phyloP scores from a whole-genome alignment of 1,140 invertebrate genomes.

The Chrysomallon squamiferum region DNA sequence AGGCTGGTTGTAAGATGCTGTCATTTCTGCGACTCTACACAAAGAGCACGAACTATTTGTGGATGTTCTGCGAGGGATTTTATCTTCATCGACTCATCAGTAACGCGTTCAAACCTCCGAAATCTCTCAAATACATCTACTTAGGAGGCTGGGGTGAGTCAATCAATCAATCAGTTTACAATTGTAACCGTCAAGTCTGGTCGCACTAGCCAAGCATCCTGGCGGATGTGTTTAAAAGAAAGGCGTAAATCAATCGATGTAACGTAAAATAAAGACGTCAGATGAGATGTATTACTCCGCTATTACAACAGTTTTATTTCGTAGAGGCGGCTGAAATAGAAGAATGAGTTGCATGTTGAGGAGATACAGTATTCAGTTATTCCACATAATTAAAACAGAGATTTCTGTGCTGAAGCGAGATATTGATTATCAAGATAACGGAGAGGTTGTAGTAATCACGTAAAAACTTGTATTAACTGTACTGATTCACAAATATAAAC shows the following conservation, averaged over 20 bases:
- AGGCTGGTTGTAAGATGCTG: conserved; percentile 56
- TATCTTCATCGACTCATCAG: conserved; percentile 69
- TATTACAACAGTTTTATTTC: too few species aligned
- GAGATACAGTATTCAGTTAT: too few species aligned
- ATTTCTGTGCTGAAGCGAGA: too few species aligned
- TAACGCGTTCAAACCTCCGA: conserved; percentile 68
- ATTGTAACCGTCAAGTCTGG: background rate
- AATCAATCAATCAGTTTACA: background rate
- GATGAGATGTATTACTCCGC: too few species aligned
- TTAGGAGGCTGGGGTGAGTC: conserved; percentile 67
- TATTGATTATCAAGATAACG: too few species aligned
- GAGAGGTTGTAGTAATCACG: too few species aligned
- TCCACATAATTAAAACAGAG: too few species aligned
- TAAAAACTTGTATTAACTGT: too few species aligned
- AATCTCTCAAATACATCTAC: conserved; percentile 65
- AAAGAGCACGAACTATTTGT: conserved; percentile 55
- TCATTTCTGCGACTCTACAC: conserved; percentile 55
- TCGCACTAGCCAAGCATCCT: background rate
- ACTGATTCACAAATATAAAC: too few species aligned
- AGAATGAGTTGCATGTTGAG: too few species aligned
- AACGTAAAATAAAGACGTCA: too few species aligned
- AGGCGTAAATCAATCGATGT: background rate
- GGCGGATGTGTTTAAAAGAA: background rate
- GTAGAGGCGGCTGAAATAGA: too few species aligned
- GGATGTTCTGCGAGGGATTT: conserved; percentile 70